phyloP scores from a whole-genome alignment of 2,888 invertebrate genomes.

The Syrista parreyssii region DNA sequence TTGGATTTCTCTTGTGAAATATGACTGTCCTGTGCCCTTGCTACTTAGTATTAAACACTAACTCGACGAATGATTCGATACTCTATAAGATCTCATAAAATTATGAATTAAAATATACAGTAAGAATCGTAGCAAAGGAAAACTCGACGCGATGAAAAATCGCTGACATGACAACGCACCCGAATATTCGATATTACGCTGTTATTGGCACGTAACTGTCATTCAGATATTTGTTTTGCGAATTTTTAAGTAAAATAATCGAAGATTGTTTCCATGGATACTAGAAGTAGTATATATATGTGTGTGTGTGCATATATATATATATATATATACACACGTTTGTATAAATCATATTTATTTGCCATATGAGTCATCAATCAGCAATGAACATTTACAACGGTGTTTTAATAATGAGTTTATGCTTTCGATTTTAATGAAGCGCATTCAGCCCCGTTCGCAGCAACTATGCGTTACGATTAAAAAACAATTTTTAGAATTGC shows the following conservation, averaged over 20 bases:
- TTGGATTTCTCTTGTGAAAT: not conserved
- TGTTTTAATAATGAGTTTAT: conserved; percentile 46
- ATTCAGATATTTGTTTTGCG: not conserved
- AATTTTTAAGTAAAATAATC: not conserved
- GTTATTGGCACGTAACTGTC: not conserved
- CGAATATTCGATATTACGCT: not conserved
- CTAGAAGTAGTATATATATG: not conserved
- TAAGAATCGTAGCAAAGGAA: not conserved
- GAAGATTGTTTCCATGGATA: not conserved
- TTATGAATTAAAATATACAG: not conserved
- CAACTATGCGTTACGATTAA: not conserved
- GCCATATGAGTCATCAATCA: conserved; percentile 45
- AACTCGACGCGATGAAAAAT: not conserved
- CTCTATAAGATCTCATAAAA: not conserved
- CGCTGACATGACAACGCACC: not conserved
- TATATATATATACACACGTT: conserved; percentile 16
- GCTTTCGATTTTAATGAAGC: conserved; percentile 43
- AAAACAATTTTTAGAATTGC: not conserved
- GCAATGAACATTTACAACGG: conserved; percentile 50
- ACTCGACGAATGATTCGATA: not conserved
- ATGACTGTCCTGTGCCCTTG: not conserved
- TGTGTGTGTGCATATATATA: too few species aligned
- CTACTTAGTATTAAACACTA: not conserved
- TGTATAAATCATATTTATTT: conserved; percentile 54
- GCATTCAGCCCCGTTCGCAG: conserved; percentile 5